phyloP scores from a whole-genome alignment of 2,113 vertebrate genomes.

The Probosciger aterrimus region DNA sequence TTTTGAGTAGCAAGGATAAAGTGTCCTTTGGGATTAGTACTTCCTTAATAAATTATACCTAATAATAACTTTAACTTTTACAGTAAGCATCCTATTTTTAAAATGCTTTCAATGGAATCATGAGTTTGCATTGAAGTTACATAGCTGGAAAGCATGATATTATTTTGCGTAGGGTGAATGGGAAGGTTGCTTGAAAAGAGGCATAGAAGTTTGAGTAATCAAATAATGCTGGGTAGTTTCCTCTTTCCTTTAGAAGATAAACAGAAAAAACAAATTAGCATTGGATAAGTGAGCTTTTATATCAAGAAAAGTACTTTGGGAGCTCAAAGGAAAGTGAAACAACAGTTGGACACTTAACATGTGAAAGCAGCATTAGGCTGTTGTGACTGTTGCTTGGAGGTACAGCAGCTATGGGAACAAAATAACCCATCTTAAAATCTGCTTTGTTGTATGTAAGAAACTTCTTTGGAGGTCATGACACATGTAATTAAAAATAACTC shows the following conservation, averaged over 20 bases:
- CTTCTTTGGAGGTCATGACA: background rate
- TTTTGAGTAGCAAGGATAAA: background rate
- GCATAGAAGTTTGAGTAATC: background rate
- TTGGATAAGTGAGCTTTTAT: background rate
- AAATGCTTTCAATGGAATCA: background rate
- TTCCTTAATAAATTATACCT: background rate
- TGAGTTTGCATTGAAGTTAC: background rate
- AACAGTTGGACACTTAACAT: background rate
- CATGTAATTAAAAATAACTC: background rate
- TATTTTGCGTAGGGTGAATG: background rate
- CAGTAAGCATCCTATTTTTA: slow-evolving; percentile 1
- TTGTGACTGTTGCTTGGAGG: background rate
- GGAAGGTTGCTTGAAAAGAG: background rate
- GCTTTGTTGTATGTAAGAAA: background rate
- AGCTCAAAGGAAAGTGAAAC: background rate
- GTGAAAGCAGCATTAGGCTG: background rate
- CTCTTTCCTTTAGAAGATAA: background rate
- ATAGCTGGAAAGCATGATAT: background rate
- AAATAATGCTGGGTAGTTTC: background rate
- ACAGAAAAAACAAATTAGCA: background rate
- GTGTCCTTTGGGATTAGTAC: background rate
- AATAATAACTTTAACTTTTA: background rate
- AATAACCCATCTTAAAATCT: background rate
- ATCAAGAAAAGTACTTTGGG: background rate
- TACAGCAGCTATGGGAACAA: background rate